Evolutionary conservation across 1,140 invertebrate genomes (phyloP).

Genomic region (Maniola jurtina): DNA sequence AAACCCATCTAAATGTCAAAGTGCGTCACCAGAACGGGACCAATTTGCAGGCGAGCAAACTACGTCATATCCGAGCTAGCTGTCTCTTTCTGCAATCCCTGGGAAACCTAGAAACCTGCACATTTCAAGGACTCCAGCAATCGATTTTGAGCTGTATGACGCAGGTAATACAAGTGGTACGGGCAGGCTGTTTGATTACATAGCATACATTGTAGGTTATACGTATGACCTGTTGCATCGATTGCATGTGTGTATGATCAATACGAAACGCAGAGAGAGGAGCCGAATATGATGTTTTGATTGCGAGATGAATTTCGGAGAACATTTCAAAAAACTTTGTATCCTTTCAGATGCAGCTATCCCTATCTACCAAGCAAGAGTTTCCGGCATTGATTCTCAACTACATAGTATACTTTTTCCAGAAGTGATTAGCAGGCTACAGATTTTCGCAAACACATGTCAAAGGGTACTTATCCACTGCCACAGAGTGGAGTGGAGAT

Average conservation of each 20-base stretch:
- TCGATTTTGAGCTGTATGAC: constrained; percentile 43
- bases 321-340: no score
- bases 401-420: no score
- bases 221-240: constrained; percentile 52
- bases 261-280: constrained; percentile 38
- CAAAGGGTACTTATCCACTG: no score
- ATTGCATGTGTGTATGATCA: constrained; percentile 53
- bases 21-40: constrained; percentile 41
- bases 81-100: constrained; percentile 56
- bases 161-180: constrained; percentile 29
- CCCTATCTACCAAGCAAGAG: no score
- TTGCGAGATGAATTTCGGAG: neutral
- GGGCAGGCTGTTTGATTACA: neutral
- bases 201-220: constrained; percentile 19
- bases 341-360: no score
- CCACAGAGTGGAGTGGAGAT: no score
- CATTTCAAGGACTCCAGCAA: constrained; percentile 33
- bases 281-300: neutral
- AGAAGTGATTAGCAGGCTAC: no score
- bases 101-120: constrained; percentile 64
- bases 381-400: no score
- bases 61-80: constrained; percentile 54
- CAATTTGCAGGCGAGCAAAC: constrained; percentile 50
- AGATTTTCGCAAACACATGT: no score
- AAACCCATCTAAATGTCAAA: constrained; percentile 48